Evolutionary conservation across 1,140 invertebrate genomes (phyloP).

Genomic region (Neuroterus valhalla): DNA sequence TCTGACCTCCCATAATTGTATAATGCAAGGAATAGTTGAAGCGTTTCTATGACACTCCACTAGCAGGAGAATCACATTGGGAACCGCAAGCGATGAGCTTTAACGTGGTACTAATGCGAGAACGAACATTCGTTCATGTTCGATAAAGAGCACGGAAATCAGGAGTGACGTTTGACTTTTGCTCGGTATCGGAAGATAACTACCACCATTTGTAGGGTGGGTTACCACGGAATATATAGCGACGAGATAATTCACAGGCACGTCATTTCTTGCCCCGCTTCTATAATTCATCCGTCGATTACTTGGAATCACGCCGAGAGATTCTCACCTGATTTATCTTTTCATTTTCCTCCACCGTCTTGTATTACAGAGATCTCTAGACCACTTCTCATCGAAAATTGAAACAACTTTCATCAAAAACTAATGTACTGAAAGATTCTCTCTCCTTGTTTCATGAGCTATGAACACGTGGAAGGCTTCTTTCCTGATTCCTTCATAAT

Average conservation of each 20-base stretch:
- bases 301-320: constrained; percentile 19
- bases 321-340: constrained; percentile 30
- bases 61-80: neutral
- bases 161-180: constrained; percentile 39
- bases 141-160: constrained; percentile 44
- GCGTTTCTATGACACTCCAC: constrained; percentile 14
- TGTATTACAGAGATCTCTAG: constrained; percentile 8
- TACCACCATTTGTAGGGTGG: neutral
- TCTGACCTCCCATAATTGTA: neutral
- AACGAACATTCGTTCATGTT: constrained; percentile 47
- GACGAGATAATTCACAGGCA: constrained; percentile 14
- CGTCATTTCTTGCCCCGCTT: constrained; percentile 11
- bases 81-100: neutral
- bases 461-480: neutral
- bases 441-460: neutral
- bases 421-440: neutral
- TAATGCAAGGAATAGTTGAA: neutral
- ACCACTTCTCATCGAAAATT: constrained; percentile 10
- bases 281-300: constrained; percentile 28
- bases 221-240: neutral
- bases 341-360: constrained; percentile 10
- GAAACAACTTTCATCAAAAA: constrained; percentile 18
- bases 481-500: too few relatives aligned
- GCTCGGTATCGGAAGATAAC: constrained; percentile 29
- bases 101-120: constrained; percentile 39